Conservation (phyloP, 2,797 vertebrate genomes). For the Artibeus jamaicensis region DNA sequence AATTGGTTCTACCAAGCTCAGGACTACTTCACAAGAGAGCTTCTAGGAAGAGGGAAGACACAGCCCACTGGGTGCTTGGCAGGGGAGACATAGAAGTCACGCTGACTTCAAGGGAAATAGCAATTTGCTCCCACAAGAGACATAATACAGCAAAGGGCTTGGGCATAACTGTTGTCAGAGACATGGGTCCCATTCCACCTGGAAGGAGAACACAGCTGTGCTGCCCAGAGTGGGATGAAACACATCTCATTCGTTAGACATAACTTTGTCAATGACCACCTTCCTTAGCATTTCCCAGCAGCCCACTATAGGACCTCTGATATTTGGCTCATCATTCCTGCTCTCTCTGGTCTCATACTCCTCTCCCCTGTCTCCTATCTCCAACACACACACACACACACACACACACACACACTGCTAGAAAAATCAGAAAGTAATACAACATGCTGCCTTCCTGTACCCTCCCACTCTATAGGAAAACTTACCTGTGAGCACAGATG, state of each 20-base stretch:
- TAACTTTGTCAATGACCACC: not conserved
- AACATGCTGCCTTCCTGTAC: not conserved
- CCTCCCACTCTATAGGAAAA: not conserved
- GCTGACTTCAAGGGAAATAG: not conserved
- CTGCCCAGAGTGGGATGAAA: not conserved
- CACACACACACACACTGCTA: not conserved
- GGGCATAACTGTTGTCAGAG: not conserved
- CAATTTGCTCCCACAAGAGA: not conserved
- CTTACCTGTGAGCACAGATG: not conserved
- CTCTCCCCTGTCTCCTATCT: accelerated
- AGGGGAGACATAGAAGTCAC: not conserved
- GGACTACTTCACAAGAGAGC: not conserved
- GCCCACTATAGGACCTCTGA: not conserved
- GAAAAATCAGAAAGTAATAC: not conserved
- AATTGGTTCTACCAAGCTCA: not conserved
- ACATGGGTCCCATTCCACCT: not conserved
- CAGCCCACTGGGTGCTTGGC: not conserved
- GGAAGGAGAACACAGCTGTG: not conserved
- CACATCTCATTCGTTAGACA: not conserved
- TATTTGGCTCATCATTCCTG: accelerated
- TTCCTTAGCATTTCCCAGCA: not conserved
- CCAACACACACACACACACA: not conserved
- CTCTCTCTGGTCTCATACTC: not conserved
- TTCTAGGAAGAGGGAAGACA: not conserved
- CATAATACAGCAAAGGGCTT: not conserved